Evolutionary conservation across 2,797 vertebrate species (phyloP), one percentile per base, ranked within the genome.

Genomic region (Sphaeramia orbicularis): DNA sequence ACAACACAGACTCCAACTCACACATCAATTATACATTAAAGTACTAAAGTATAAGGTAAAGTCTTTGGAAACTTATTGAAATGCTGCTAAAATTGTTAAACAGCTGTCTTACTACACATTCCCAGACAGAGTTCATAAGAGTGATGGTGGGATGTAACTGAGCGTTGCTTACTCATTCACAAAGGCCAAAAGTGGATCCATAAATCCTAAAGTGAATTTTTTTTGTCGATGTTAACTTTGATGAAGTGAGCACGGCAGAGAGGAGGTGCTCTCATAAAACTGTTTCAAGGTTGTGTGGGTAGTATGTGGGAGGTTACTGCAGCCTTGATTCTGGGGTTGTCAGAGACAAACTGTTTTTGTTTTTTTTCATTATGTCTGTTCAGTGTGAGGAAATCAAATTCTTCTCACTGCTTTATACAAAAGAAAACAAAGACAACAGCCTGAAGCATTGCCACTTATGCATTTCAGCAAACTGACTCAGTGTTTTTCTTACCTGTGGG

Each of bases 281-380:
- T 71, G 53, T 65, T 63, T 73, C 68, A 67, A 48, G 65, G 66
- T 76, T 66, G 84, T 71, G 87, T 89, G 82, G 81, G 88, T 54
- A 48, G 80, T 9, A 37, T 21, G 86, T 85, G 58, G 82, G 85
- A 82, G 64, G 84, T 38, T 64, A 15, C 52, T 16, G 42, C 1
- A 1, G 65, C 78, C 80, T 80, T 57, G 65, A 63, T 66, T 81
- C 65, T 78, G 32, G 55, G 67, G 57, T 65, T 79, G 36, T 57
- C 59, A 61, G 59, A 77, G 44, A 56, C 18, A 51, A 62, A 14
- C 15, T 4, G 7, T 65, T 37, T 66, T 32, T 30, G 24, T 16
- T 58, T 69, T 57, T 27, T 30, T 11, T 50, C 10, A 50, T 64
- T 47, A 65, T n/a, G 36, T 61, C 48, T 76, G 47, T 43, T 80